Base-by-base conservation (phyloP, 2,113 vertebrate species). In the Chloropsis hardwickii region DNA sequence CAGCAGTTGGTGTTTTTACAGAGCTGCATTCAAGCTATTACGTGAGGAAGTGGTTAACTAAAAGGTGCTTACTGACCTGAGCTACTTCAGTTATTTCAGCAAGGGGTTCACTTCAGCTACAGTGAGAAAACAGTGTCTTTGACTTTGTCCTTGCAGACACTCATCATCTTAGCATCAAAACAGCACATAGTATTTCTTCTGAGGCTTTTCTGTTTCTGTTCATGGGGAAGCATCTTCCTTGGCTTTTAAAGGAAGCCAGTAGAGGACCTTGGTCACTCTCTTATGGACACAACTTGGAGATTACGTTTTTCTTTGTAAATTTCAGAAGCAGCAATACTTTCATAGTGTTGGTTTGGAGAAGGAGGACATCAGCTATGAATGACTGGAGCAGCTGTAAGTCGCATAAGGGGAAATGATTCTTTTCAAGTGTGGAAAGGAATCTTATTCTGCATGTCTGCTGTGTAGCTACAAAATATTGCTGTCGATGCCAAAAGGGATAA, bases 321-420 rank as follows among this genome's bases (percentile, higher is more conserved):
- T 94, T 69, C 53, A 72, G 69, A 94, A 88, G 83, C 92, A 96
- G 93, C 81, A 95, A 78, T 88, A 44, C 86, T 93, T 86, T 95
- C 65, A 61, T 77, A 92, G 22, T 35, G 53, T 86, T 90, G 27
- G n/a, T 86, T 95, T 85, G 39, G 25, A 91, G 78, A 29, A 87
- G 91, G 51, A 96, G 87, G 95, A 96, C 94, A 97, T 86, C 78
- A 96, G 87, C 90, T 81, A 1, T 97, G 95, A 97, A 97, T 96
- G 92, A 95, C 79, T 92, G 37, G 60, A 97, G 90, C 89, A 93
- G 95, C 87, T 97, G 86, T 96, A 93, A 97, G 69, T 96, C 96
- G 61, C 79, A 95, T 95, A 95, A 98, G 50, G 79, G 69, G 66
- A 97, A 95, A 97, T 97, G 96, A 97, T 97, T 97, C 94, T 94